phyloP scores from a whole-genome alignment of 2,888 invertebrate species.

The Geophilus truncorum region DNA sequence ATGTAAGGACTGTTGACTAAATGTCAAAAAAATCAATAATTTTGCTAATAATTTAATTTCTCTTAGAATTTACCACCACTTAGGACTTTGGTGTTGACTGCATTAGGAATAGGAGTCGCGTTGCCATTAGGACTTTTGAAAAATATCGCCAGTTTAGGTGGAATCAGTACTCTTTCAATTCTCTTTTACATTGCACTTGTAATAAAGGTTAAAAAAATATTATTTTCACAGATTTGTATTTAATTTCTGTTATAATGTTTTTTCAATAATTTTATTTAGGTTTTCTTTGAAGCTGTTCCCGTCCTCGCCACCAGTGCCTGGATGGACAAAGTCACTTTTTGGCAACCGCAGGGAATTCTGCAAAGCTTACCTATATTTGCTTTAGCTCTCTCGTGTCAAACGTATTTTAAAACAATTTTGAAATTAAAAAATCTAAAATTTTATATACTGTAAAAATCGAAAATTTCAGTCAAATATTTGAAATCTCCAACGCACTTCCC shows the following conservation, averaged over 20 bases:
- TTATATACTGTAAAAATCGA: too few relatives aligned
- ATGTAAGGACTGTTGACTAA: conserved; percentile 42
- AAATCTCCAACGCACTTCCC: conserved; percentile 84
- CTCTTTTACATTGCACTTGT: conserved; percentile 86
- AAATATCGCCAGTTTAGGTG: conserved; percentile 83
- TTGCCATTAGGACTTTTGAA: conserved; percentile 81
- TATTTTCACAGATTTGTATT: conserved; percentile 47
- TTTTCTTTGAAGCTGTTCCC: conserved; percentile 70
- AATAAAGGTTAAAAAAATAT: too few relatives aligned
- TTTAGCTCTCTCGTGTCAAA: conserved; percentile 95
- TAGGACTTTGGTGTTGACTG: conserved; percentile 38
- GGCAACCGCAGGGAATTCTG: conserved; percentile 78
- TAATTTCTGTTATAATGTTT: conserved; percentile 33
- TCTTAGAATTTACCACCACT: conserved; percentile 39
- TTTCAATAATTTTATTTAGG: conserved; percentile 52
- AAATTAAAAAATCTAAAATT: background rate
- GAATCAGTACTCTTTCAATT: conserved; percentile 82
- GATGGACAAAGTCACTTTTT: conserved; percentile 60
- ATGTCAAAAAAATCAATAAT: background rate
- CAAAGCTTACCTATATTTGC: conserved; percentile 94
- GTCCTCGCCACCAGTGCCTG: conserved; percentile 71
- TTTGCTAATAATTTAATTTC: background rate
- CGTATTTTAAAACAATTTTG: conserved; percentile 57
- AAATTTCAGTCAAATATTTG: conserved; percentile 75
- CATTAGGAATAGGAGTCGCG: conserved; percentile 60